Conservation (phyloP, 2,797 vertebrate species). For the Oreortyx pictus region DNA sequence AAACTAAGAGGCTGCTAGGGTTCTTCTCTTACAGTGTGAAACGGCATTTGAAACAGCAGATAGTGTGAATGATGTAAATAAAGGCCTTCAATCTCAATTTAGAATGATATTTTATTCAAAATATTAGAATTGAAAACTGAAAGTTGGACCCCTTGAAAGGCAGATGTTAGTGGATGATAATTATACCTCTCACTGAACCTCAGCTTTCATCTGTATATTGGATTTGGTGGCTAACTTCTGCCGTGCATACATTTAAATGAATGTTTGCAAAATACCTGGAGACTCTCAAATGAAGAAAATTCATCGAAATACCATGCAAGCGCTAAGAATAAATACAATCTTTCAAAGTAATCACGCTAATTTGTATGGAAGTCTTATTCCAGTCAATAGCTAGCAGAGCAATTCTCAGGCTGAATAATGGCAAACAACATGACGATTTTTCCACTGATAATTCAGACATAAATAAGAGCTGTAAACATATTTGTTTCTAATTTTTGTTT, state of each 20-base stretch:
- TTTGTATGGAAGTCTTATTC: constrained; percentile 7
- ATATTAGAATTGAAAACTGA: not conserved
- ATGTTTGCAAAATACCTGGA: not conserved
- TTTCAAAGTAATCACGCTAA: constrained; percentile 20
- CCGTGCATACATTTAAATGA: not conserved
- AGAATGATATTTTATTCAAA: not conserved
- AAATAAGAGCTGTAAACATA: not conserved
- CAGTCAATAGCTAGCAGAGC: constrained; percentile 16
- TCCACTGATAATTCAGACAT: constrained; percentile 1
- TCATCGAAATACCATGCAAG: not conserved
- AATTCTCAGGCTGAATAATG: constrained; percentile 25
- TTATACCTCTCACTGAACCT: not conserved
- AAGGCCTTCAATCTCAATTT: not conserved
- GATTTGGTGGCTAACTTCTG: not conserved
- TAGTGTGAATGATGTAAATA: not conserved
- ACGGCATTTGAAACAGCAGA: not conserved
- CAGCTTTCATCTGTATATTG: not conserved
- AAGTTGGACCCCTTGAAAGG: not conserved
- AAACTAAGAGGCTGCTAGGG: fast-evolving
- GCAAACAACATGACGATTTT: constrained; percentile 14
- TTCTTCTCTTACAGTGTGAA: not conserved
- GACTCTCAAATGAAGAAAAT: not conserved
- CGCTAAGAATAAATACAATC: not conserved
- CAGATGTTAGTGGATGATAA: not conserved
- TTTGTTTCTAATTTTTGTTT: not conserved